Percentiles rank a stretch among this genome's conserved stretches.
Evolutionary conservation across 2,888 invertebrate species (phyloP).

Genomic region (Hypolimnas misippus): DNA sequence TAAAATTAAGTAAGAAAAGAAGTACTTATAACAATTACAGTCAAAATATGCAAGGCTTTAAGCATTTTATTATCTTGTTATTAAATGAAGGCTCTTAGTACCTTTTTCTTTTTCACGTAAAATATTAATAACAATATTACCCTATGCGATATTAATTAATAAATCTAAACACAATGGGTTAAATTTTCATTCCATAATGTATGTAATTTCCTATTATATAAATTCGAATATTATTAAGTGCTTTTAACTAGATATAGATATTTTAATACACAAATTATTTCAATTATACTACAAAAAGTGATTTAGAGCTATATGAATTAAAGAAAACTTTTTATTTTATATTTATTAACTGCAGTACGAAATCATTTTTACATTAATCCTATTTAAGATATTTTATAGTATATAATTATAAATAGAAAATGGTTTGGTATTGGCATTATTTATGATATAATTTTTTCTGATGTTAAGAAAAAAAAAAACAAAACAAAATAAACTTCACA

Average conservation of each 20-base stretch:
- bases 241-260: slow-evolving; percentile 37
- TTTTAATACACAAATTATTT: slow-evolving; percentile 33
- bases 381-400: not conserved
- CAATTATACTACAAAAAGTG: slow-evolving; percentile 5
- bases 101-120: not conserved
- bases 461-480: not conserved
- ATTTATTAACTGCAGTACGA: not conserved
- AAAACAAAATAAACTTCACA: not conserved
- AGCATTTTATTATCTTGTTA: not conserved
- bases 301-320: slow-evolving; percentile 12
- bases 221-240: slow-evolving; percentile 41
- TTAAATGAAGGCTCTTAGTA: not conserved
- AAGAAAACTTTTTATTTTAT: not conserved
- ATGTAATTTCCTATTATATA: slow-evolving; percentile 32
- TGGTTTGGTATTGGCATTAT: not conserved
- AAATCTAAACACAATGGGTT: not conserved
- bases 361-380: not conserved
- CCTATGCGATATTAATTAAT: not conserved
- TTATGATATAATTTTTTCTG: not conserved
- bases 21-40: no score
- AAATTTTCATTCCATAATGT: not conserved
- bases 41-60: no score
- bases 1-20: not conserved
- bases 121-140: not conserved
- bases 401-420: not conserved